A percentile compares a stretch with the other conserved stretches of the same genome.
Evolutionary conservation across 2,888 invertebrate genomes (phyloP).

Genomic region (Allacma fusca): DNA sequence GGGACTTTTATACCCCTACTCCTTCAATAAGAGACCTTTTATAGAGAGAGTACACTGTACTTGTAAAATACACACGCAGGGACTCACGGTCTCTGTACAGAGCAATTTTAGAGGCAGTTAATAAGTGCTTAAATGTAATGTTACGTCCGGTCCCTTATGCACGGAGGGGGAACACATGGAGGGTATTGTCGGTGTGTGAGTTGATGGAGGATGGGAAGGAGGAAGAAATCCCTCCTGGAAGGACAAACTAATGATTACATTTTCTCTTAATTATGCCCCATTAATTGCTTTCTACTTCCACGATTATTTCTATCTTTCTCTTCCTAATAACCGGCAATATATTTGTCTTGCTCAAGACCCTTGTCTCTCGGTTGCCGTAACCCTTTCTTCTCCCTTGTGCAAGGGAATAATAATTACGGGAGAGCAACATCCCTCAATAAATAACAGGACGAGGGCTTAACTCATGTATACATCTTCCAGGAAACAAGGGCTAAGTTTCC

Average conservation of each 20-base stretch:
- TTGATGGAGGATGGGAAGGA: constrained; percentile 27
- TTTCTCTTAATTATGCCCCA: constrained; percentile 47
- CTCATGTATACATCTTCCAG: no score
- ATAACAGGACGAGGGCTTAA: neutral
- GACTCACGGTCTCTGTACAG: no score
- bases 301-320: constrained; percentile 16
- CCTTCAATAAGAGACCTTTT: no score
- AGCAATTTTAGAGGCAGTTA: no score
- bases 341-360: constrained; percentile 38
- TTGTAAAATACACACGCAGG: no score
- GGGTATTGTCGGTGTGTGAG: no score
- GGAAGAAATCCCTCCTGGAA: constrained; percentile 43
- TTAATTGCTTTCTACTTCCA: constrained; percentile 45
- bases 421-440: constrained; percentile 22
- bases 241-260: constrained; percentile 47
- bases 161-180: no score
- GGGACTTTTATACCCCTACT: no score
- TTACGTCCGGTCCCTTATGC: no score
- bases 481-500: no score
- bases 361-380: constrained; percentile 5
- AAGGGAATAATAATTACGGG: constrained; percentile 24
- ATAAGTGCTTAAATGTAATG: no score
- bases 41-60: no score
- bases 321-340: constrained; percentile 46
- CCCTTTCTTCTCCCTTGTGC: constrained; percentile 10